Percentiles rank a stretch among this genome's conserved stretches.
Evolutionary conservation across 2,888 invertebrate species (phyloP).

Genomic region (Apodemia mormo): DNA sequence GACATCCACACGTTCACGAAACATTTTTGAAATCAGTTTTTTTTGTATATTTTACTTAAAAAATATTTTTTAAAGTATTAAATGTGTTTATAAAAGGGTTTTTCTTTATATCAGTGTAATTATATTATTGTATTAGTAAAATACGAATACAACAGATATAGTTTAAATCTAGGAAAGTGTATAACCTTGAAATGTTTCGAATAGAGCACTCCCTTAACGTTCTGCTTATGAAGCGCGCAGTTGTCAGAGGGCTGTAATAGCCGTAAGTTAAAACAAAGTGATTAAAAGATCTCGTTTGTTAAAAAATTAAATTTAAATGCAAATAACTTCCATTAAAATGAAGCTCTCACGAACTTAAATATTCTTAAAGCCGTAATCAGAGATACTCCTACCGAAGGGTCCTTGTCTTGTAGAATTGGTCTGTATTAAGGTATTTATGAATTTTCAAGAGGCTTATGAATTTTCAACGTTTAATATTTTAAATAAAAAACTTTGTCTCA

Average conservation of each 20-base stretch:
- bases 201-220: too few species aligned
- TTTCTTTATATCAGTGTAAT: too few species aligned
- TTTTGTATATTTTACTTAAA: too few species aligned
- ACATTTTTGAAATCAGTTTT: too few species aligned
- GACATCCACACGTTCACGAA: too few species aligned
- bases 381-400: background rate
- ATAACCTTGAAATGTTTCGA: too few species aligned
- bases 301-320: conserved; percentile 11
- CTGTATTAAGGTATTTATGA: conserved; percentile 5
- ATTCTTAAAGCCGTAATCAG: conserved; percentile 5
- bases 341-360: conserved; percentile 6
- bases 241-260: background rate
- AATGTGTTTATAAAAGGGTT: too few species aligned
- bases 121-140: too few species aligned
- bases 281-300: background rate
- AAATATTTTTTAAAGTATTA: too few species aligned
- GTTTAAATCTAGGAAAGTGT: too few species aligned
- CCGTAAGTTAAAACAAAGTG: background rate
- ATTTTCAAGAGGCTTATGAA: background rate
- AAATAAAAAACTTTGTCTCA: background rate
- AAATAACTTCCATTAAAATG: conserved; percentile 8
- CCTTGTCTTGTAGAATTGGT: background rate
- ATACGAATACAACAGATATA: too few species aligned
- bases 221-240: background rate
- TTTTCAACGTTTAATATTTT: background rate